Conservation (phyloP, 2,888 invertebrate genomes). For the Ormyrus rosae region DNA sequence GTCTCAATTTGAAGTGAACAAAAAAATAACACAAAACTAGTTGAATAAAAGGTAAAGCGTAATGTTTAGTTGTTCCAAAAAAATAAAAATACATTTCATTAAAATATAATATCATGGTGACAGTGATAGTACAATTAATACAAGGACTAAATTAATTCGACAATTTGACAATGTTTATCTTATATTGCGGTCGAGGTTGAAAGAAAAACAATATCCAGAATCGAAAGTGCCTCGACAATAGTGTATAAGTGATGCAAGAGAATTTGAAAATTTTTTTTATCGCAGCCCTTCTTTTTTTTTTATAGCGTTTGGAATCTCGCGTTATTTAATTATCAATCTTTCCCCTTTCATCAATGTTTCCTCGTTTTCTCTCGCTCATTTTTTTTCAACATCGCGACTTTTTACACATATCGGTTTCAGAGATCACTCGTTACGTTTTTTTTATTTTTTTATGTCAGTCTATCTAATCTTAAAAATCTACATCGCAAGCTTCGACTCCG, state of each 20-base stretch:
- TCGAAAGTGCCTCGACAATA: conserved; percentile 53
- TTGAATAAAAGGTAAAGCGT: conserved; percentile 42
- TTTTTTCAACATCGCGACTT: conserved; percentile 40
- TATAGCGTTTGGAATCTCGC: conserved; percentile 27
- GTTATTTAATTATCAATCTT: conserved; percentile 23
- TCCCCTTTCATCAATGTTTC: conserved; percentile 15
- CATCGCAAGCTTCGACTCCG: conserved; percentile 61
- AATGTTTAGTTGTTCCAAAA: conserved; percentile 27
- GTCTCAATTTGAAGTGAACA: conserved; percentile 36
- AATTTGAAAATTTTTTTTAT: conserved; percentile 18
- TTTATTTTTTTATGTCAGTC: conserved; percentile 65
- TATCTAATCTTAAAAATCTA: conserved; percentile 67
- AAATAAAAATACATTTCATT: conserved; percentile 33
- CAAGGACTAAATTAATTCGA: conserved; percentile 26
- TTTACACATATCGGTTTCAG: conserved; percentile 60
- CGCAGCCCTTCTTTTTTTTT: neutral
- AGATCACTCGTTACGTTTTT: conserved; percentile 68
- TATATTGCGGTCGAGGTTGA: conserved; percentile 29
- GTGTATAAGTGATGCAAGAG: conserved; percentile 16
- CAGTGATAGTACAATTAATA: conserved; percentile 35
- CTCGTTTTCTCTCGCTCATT: conserved; percentile 27
- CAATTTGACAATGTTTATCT: neutral
- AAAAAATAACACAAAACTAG: conserved; percentile 16
- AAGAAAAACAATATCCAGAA: conserved; percentile 39
- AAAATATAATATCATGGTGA: conserved; percentile 47